Percentiles rank a stretch among this genome's conserved stretches.
Evolutionary conservation across 2,113 vertebrate species (phyloP).

Genomic region (Jacana jacana): DNA sequence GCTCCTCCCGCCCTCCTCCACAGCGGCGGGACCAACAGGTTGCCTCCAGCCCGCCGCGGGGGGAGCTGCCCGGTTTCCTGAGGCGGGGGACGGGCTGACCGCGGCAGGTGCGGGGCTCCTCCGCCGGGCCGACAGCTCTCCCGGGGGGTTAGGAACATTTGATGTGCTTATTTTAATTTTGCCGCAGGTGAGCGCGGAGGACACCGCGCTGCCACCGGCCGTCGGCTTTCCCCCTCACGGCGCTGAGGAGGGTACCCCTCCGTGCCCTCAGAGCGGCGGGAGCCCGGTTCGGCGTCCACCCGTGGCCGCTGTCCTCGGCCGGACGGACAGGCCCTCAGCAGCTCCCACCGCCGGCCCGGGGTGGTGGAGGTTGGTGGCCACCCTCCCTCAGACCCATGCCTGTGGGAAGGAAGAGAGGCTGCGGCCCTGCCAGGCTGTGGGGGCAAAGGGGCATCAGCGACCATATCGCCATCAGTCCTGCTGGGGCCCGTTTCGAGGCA

Average conservation of each 20-base stretch:
- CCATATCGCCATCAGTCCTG: fast-evolving
- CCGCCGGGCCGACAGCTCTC: background rate
- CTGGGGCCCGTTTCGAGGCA: background rate
- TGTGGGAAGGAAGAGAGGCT: background rate
- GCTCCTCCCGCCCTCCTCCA: background rate
- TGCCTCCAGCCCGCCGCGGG: background rate
- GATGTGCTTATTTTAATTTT: background rate
- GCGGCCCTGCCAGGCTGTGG: background rate
- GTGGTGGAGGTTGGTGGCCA: background rate
- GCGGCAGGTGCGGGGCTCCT: constrained; percentile 7
- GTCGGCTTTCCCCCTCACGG: background rate
- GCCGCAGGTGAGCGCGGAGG: background rate
- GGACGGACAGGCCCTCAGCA: background rate
- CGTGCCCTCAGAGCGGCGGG: background rate
- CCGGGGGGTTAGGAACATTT: background rate
- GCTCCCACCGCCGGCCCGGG: background rate
- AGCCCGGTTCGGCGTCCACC: background rate
- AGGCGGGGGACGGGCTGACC: background rate
- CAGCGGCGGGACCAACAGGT: constrained; percentile 26
- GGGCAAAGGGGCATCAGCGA: background rate
- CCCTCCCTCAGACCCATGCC: background rate
- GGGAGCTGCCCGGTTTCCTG: background rate
- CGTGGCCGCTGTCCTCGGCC: background rate
- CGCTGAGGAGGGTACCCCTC: background rate
- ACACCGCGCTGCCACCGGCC: background rate